Evolutionary conservation across 1,140 invertebrate genomes (phyloP).

Genomic region (Leguminivora glycinivorella): DNA sequence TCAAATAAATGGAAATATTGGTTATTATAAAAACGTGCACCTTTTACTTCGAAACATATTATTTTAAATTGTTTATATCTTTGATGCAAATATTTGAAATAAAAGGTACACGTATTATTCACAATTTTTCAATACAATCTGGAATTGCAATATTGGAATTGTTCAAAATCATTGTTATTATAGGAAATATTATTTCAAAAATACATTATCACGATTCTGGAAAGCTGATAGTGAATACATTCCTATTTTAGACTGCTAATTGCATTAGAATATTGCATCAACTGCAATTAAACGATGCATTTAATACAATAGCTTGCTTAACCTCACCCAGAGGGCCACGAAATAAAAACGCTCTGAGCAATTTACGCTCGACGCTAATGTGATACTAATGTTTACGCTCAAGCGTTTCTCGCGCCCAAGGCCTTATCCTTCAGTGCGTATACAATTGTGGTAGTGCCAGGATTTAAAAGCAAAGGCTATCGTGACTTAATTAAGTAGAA

Average conservation of each 20-base stretch:
- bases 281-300: too few relatives aligned
- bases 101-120: background rate
- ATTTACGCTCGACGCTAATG: background rate
- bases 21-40: background rate
- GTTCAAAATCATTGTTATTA: background rate
- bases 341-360: background rate
- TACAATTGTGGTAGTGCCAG: background rate
- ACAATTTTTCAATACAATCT: background rate
- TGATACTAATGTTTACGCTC: background rate
- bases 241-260: too few relatives aligned
- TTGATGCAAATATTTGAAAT: too few relatives aligned
- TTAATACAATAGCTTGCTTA: too few relatives aligned
- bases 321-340: too few relatives aligned
- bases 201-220: background rate
- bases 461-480: background rate
- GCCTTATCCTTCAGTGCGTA: background rate
- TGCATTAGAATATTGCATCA: too few relatives aligned
- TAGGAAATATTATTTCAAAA: background rate
- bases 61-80: too few relatives aligned
- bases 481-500: slow-evolving; percentile 6
- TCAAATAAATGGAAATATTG: background rate
- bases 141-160: background rate
- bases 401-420: background rate
- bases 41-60: background rate
- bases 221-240: background rate